Evolutionary conservation across 2,888 invertebrate genomes (phyloP), one percentile per base, ranked within the genome.

Genomic region (Rhingia rostrata): DNA sequence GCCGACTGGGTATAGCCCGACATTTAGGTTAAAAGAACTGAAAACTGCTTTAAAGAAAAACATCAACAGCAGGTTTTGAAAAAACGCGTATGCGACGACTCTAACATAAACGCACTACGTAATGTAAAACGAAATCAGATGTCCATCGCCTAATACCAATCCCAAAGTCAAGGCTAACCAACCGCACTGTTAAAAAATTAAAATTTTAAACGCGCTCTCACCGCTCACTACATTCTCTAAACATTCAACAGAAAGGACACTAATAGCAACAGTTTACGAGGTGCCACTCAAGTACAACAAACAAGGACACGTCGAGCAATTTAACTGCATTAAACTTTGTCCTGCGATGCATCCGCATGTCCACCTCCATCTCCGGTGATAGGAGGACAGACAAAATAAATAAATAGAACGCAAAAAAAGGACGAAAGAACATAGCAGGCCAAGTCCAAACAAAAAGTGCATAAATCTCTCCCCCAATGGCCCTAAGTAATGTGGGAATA

Each of bases 251-350:
- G 10, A 37, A 47, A 37, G 10, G 47, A 37, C 45, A 64, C 75
- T 77, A 67, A 69, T 53, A 69, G 75, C 75, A 69, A 67, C 67
- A 77, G 75, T 61, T 77, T 77, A 77, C 61, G 75, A 60, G 67
- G 49, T 74, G 80, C 67, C 80, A 67, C 61, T 74, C 80, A 81
- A 63, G 69, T 41, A 33, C 39, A 81, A 74, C 74, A 64, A 78
- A 66, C 82, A 83, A 73, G 54, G 78, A 73, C 63, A 72, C 41
- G 61, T 66, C 58, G 12, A 63, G 63, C 73, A 73, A 82, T 83
- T 79, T 79, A 67, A 74, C 72, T 82, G 78, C 72, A 72, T 78
- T 82, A 83, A 79, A 73, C 79, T 79, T 79, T 79, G 83, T 74
- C 83, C 79, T 75, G 51, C 72, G 72, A 60, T 79, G 64, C 66